phyloP scores from a whole-genome alignment of 2,888 invertebrate genomes.

The Oscheius myriophilus region DNA sequence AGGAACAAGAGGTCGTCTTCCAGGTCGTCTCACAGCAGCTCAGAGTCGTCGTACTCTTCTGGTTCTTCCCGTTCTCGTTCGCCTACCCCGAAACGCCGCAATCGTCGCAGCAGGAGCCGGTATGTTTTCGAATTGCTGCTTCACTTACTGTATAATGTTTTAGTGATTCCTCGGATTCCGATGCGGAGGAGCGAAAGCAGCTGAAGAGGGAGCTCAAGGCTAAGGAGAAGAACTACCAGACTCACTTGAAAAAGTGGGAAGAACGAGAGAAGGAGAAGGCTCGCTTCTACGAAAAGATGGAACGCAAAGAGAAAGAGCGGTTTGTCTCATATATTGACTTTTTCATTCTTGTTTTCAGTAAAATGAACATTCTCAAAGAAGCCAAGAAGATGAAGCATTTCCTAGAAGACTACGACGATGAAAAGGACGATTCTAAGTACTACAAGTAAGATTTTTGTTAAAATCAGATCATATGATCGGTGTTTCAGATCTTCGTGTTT shows the following conservation, averaged over 20 bases:
- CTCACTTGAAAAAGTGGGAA: constrained; percentile 80
- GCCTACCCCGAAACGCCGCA: constrained; percentile 2
- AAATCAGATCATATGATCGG: too few species aligned
- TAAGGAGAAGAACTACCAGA: constrained; percentile 61
- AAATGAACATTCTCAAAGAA: constrained; percentile 76
- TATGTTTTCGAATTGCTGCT: neutral
- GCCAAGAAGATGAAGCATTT: constrained; percentile 94
- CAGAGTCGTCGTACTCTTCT: constrained; percentile 1
- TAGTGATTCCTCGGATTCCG: constrained; percentile 54
- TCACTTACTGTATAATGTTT: neutral
- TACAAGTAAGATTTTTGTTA: constrained; percentile 80
- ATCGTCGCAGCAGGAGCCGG: constrained; percentile 17
- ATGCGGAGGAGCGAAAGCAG: constrained; percentile 48
- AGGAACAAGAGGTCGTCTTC: constrained; percentile 21
- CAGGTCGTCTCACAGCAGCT: neutral
- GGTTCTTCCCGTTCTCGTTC: constrained; percentile 26
- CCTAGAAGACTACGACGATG: constrained; percentile 98
- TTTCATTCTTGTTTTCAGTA: constrained; percentile 24
- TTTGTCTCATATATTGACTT: constrained; percentile 75
- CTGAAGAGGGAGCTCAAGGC: constrained; percentile 50
- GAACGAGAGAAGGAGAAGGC: constrained; percentile 85
- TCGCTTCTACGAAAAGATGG: constrained; percentile 82
- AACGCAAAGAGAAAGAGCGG: constrained; percentile 72
- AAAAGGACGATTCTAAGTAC: constrained; percentile 94
- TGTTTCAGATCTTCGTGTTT: constrained; percentile 79